Conservation (phyloP, 2,797 vertebrate genomes). For the Melanitta fusca region DNA sequence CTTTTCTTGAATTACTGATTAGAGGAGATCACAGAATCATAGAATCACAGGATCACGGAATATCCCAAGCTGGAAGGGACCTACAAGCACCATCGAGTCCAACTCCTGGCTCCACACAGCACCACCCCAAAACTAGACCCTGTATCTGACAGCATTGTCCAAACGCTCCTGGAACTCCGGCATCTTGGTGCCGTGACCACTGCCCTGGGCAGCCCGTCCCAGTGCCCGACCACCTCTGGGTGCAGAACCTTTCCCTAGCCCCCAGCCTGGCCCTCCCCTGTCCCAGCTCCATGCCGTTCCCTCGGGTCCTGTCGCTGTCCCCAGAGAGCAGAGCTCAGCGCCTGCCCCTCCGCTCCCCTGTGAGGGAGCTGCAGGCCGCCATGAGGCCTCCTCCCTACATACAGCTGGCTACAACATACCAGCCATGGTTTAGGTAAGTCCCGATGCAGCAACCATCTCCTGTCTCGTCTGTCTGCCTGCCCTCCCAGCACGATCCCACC, state of each 20-base stretch:
- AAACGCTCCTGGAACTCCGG: not conserved
- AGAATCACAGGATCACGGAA: not conserved
- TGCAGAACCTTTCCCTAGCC: not conserved
- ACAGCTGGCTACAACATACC: not conserved
- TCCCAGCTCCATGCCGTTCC: too few relatives aligned
- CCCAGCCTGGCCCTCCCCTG: not conserved
- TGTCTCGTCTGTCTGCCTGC: fast-evolving
- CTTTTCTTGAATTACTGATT: not conserved
- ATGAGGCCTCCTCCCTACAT: not conserved
- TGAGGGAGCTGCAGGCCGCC: too few relatives aligned
- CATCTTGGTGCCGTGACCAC: too few relatives aligned
- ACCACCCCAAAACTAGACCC: not conserved
- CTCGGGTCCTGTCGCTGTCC: too few relatives aligned
- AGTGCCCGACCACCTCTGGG: too few relatives aligned
- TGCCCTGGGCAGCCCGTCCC: too few relatives aligned
- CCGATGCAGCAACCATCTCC: not conserved
- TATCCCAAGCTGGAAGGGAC: not conserved
- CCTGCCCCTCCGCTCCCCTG: too few relatives aligned
- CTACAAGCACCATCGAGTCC: not conserved
- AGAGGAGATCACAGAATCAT: not conserved
- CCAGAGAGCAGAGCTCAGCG: too few relatives aligned
- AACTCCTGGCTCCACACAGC: not conserved
- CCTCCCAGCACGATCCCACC: not conserved
- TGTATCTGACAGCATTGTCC: not conserved
- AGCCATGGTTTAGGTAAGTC: not conserved